phyloP scores from a whole-genome alignment of 2,797 vertebrate species.

The Hapalemur alaotrensis region DNA sequence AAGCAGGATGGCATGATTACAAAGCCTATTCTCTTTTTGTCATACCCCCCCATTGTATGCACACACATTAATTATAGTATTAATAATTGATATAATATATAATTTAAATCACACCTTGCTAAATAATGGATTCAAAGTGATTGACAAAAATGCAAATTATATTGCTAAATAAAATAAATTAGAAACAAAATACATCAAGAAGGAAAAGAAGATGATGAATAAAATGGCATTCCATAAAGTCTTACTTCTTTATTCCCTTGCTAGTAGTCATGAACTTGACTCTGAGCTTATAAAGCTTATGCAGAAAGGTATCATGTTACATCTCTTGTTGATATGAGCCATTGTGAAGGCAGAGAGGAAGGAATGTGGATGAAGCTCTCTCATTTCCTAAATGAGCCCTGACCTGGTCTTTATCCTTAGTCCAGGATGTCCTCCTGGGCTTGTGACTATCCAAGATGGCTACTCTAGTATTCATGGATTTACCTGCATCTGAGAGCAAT shows the following conservation, averaged over 20 bases:
- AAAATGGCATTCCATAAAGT: background rate
- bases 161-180: background rate
- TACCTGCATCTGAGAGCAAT: background rate
- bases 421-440: background rate
- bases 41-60: background rate
- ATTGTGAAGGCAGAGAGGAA: background rate
- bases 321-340: background rate
- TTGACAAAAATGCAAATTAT: background rate
- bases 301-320: background rate
- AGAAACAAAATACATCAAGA: background rate
- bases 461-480: background rate
- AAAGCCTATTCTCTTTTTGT: background rate
- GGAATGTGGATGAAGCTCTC: background rate
- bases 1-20: background rate
- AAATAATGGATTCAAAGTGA: background rate
- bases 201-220: background rate
- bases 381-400: background rate
- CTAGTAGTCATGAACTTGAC: background rate
- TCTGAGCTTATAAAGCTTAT: background rate
- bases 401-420: background rate
- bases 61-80: background rate
- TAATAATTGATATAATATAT: background rate
- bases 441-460: background rate
- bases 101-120: background rate
- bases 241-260: background rate